phyloP scores from a whole-genome alignment of 35 echinoderm and acorn worm species.

The Amphiura filiformis region DNA sequence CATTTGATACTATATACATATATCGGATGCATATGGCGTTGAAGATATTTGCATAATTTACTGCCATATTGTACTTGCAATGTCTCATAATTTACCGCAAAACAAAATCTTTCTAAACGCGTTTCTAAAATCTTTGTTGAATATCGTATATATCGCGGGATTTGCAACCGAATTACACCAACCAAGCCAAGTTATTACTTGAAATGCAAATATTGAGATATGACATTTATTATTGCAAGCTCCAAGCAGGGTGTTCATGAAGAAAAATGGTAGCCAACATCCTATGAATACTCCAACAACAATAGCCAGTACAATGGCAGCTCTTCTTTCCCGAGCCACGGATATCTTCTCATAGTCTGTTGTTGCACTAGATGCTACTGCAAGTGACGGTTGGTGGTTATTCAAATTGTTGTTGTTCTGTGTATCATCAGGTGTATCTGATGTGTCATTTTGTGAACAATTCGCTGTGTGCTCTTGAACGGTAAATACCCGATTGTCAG shows the following conservation, averaged over 20 bases:
- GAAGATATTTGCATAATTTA: no score
- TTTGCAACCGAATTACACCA: constrained; percentile 86
- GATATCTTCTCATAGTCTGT: constrained; percentile 27
- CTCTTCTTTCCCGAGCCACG: constrained; percentile 49
- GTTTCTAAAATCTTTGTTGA: constrained; percentile 80
- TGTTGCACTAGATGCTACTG: background rate
- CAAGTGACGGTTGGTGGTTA: background rate
- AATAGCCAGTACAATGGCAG: constrained; percentile 58
- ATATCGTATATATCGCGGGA: constrained; percentile 84
- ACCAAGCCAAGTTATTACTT: constrained; percentile 68
- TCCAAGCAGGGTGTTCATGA: constrained; percentile 29
- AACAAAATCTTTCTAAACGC: constrained; percentile 75
- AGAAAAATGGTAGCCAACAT: constrained; percentile 91
- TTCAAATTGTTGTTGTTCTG: background rate
- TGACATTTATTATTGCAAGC: constrained; percentile 39
- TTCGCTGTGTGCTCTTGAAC: background rate
- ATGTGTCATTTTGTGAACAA: background rate
- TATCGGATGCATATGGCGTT: no score
- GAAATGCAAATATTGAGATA: constrained; percentile 31
- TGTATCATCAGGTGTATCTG: background rate
- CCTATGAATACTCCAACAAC: constrained; percentile 77
- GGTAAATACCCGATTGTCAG: background rate
- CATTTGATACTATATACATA: no score
- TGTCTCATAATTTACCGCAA: constrained; percentile 11
- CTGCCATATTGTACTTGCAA: no score